Evolutionary conservation across 2,113 vertebrate genomes (phyloP).

Genomic region (Diadophis punctatus): DNA sequence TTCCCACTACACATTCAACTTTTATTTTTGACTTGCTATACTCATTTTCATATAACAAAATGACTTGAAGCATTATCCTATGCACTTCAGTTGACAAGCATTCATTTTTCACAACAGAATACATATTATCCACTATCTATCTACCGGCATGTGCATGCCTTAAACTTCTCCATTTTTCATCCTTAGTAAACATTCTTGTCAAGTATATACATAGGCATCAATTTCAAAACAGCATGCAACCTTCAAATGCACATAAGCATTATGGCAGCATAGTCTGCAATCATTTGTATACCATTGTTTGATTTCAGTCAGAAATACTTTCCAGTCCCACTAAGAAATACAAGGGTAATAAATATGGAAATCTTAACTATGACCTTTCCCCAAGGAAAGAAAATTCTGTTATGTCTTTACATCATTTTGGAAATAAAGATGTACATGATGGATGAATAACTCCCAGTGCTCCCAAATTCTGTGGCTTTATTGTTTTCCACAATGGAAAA

Average conservation of each 20-base stretch:
- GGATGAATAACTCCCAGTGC: slow-evolving; percentile 1
- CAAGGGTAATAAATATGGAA: neutral
- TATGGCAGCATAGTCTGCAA: neutral
- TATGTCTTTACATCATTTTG: neutral
- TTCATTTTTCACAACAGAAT: neutral
- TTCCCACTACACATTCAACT: neutral
- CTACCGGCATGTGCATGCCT: neutral
- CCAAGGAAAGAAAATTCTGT: neutral
- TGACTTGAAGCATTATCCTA: neutral
- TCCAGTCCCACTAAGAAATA: neutral
- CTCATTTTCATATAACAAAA: neutral
- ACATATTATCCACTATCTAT: neutral
- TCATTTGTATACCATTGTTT: neutral
- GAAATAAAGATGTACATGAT: neutral
- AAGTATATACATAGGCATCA: neutral
- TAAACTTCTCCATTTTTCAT: neutral
- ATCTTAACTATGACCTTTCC: neutral
- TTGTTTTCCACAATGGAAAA: neutral
- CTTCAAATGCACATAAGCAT: neutral
- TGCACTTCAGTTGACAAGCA: neutral
- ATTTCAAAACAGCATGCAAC: neutral
- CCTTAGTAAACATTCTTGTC: neutral
- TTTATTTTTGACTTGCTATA: neutral
- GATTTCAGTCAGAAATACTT: neutral
- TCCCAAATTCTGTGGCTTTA: neutral